Evolutionary conservation across 2,113 vertebrate genomes (phyloP).

Genomic region (Lipophrys pholis): DNA sequence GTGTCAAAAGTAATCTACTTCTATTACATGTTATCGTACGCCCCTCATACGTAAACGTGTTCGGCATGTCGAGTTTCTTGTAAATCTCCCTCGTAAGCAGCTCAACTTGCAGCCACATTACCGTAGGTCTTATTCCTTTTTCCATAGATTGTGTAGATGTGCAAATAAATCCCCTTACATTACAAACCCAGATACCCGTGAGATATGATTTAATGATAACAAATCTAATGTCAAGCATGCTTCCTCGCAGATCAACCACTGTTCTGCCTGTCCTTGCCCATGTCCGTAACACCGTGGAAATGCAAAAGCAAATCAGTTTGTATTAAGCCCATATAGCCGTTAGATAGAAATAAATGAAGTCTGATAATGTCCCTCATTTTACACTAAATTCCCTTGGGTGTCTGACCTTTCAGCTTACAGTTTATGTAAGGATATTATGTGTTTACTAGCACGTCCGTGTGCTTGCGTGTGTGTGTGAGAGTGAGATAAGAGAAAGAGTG

Average conservation of each 20-base stretch:
- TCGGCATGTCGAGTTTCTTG: conserved; percentile 34
- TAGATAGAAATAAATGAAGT: conserved; percentile 74
- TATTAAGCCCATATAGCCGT: conserved; percentile 63
- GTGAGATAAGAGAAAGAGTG: neutral
- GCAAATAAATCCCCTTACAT: conserved; percentile 56
- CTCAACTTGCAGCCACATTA: conserved; percentile 20
- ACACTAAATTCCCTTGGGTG: conserved; percentile 51
- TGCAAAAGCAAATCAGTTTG: conserved; percentile 52
- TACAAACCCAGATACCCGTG: conserved; percentile 57
- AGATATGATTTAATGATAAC: conserved; percentile 70
- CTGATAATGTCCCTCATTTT: conserved; percentile 68
- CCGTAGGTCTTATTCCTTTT: conserved; percentile 35
- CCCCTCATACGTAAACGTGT: conserved; percentile 17
- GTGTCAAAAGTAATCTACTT: conserved; percentile 20
- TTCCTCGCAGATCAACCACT: conserved; percentile 45
- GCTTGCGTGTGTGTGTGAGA: conserved; percentile 13
- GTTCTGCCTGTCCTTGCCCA: conserved; percentile 50
- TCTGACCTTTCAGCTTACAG: conserved; percentile 52
- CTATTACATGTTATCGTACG: conserved; percentile 13
- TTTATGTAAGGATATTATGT: conserved; percentile 59
- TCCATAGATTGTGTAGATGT: conserved; percentile 49
- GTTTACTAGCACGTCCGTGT: conserved; percentile 50
- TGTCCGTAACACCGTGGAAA: conserved; percentile 47
- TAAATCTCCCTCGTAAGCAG: conserved; percentile 19
- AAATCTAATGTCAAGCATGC: conserved; percentile 68